These are phyloP conservation scores for Synaphobranchus kaupii DNA, from an alignment of 2,797 vertebrate genomes.

Conservation along the genomic window DNA sequence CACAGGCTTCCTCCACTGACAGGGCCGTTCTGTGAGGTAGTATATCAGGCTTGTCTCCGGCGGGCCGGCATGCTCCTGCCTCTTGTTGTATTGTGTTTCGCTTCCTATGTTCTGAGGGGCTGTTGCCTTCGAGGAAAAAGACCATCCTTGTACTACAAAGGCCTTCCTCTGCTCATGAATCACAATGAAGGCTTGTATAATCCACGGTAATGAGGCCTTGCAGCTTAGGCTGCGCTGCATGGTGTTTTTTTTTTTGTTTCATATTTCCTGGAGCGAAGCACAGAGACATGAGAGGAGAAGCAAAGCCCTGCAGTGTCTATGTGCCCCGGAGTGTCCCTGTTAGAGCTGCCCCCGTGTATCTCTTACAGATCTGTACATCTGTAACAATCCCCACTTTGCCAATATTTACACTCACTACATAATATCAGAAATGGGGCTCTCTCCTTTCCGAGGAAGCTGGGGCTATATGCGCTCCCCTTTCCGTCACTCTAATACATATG, in stretches of 20 bases:
- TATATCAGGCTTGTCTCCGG: slow-evolving; percentile 19
- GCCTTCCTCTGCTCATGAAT: slow-evolving; percentile 26
- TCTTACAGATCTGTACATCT: slow-evolving; percentile 12
- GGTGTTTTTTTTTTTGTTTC: background rate
- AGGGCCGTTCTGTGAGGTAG: background rate
- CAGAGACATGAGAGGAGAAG: background rate
- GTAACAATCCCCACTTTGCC: slow-evolving; percentile 3
- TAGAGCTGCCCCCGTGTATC: background rate
- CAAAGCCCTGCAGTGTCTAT: background rate
- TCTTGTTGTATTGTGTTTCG: slow-evolving; percentile 15
- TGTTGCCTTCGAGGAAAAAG: slow-evolving; percentile 30
- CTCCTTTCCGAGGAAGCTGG: background rate
- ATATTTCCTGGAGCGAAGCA: slow-evolving; percentile 1
- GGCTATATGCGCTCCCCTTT: background rate
- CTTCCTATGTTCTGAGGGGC: slow-evolving; percentile 20
- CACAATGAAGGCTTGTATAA: slow-evolving; percentile 22
- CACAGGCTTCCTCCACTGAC: slow-evolving; percentile 4
- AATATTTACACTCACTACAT: slow-evolving; percentile 11
- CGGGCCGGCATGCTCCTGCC: background rate
- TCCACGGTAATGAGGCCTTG: slow-evolving; percentile 19
- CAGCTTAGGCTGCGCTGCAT: background rate
- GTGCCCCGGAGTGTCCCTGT: slow-evolving; percentile 6
- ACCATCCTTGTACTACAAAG: slow-evolving; percentile 27
- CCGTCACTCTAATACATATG: background rate
- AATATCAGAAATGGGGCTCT: background rate